phyloP scores from a whole-genome alignment of 2,797 vertebrate species.

The Molossus alvarezi region DNA sequence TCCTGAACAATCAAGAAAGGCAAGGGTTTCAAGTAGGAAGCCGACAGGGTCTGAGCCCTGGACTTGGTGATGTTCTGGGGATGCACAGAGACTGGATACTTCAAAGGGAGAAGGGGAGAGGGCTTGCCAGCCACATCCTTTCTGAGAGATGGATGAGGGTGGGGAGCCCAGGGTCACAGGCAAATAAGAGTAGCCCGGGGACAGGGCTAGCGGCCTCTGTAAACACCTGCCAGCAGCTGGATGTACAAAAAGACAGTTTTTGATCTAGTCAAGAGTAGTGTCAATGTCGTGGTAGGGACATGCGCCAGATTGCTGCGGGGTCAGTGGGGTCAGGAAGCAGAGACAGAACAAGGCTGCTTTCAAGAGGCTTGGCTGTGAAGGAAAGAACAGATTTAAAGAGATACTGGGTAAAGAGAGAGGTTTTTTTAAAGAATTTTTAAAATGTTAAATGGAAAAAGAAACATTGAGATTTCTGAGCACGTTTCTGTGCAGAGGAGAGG shows the following conservation, averaged over 20 bases:
- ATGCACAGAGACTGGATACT: background rate
- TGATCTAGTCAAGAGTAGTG: background rate
- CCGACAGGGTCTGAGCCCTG: background rate
- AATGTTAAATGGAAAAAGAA: background rate
- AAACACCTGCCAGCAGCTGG: constrained; percentile 53
- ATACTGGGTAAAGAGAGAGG: background rate
- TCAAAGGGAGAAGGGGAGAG: background rate
- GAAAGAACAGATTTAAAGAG: background rate
- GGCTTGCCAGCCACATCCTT: background rate
- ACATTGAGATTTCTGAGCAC: background rate
- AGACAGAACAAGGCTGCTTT: background rate
- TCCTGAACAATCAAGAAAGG: background rate
- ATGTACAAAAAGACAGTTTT: background rate
- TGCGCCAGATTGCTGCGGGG: background rate
- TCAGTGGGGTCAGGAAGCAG: background rate
- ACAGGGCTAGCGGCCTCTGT: background rate
- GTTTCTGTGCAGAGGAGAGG: background rate
- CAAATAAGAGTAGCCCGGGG: background rate
- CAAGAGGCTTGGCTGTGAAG: background rate
- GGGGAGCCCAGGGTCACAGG: background rate
- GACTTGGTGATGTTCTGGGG: background rate
- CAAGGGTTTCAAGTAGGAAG: background rate
- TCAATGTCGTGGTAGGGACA: background rate
- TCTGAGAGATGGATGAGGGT: background rate
- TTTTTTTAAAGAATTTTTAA: background rate